phyloP scores from a whole-genome alignment of 2,888 invertebrate species.

The Nesidiocoris tenuis region DNA sequence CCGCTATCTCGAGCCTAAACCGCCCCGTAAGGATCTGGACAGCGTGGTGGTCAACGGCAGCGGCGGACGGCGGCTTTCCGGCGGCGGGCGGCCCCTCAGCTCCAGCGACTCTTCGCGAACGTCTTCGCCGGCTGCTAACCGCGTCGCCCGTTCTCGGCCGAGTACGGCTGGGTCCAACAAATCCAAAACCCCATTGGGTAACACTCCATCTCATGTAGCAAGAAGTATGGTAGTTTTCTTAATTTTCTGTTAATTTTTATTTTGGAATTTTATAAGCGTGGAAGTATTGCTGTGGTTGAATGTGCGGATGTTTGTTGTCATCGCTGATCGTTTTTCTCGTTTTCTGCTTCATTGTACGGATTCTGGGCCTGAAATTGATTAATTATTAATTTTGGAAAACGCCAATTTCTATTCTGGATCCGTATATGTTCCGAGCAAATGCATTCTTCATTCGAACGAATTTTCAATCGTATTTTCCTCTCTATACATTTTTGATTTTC shows the following conservation, averaged over 20 bases:
- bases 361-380: too few relatives aligned
- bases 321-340: too few relatives aligned
- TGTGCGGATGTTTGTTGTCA: too few relatives aligned
- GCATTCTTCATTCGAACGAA: too few relatives aligned
- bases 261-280: too few relatives aligned
- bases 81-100: constrained; percentile 58
- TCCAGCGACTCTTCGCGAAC: constrained; percentile 69
- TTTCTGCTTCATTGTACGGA: too few relatives aligned
- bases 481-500: not conserved
- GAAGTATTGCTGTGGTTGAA: too few relatives aligned
- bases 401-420: too few relatives aligned
- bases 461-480: too few relatives aligned
- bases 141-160: constrained; percentile 49
- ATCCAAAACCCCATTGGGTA: constrained; percentile 43
- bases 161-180: constrained; percentile 23
- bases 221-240: constrained; percentile 17
- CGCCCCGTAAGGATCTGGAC: constrained; percentile 42
- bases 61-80: constrained; percentile 53
- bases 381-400: too few relatives aligned
- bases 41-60: constrained; percentile 21
- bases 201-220: constrained; percentile 16
- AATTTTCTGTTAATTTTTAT: constrained; percentile 2
- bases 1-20: constrained; percentile 63
- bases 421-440: too few relatives aligned
- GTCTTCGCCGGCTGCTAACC: constrained; percentile 64